Percentiles rank a stretch among this genome's conserved stretches.
phyloP scores from a whole-genome alignment of 2,888 invertebrate genomes.

The Thecocarcelia acutangulata region DNA sequence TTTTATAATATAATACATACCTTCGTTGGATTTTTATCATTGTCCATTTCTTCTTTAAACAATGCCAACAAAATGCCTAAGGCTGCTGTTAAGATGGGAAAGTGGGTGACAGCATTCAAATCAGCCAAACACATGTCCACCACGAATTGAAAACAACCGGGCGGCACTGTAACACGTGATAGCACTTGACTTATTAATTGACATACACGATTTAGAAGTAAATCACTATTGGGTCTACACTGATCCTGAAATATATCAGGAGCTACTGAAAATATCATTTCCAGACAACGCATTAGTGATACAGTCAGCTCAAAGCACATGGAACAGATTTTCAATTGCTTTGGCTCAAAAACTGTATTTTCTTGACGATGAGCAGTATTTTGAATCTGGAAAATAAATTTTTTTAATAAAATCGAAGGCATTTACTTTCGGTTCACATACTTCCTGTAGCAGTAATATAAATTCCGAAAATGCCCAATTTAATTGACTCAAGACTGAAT shows the following conservation, averaged over 20 bases:
- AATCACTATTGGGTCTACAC: slow-evolving; percentile 86
- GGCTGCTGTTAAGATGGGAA: slow-evolving; percentile 86
- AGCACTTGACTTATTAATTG: slow-evolving; percentile 90
- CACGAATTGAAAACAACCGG: slow-evolving; percentile 86
- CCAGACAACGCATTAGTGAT: slow-evolving; percentile 88
- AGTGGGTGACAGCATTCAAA: slow-evolving; percentile 86
- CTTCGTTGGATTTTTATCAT: slow-evolving; percentile 78
- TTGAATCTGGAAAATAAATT: slow-evolving; percentile 82
- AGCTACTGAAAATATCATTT: slow-evolving; percentile 88
- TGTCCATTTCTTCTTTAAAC: slow-evolving; percentile 82
- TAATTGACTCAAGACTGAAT: slow-evolving; percentile 90
- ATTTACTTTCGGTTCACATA: slow-evolving; percentile 72
- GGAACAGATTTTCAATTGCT: slow-evolving; percentile 90
- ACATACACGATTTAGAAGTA: slow-evolving; percentile 86
- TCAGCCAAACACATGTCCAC: slow-evolving; percentile 85
- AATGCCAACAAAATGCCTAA: slow-evolving; percentile 85
- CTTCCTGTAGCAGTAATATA: slow-evolving; percentile 91
- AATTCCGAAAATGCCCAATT: slow-evolving; percentile 96
- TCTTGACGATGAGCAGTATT: slow-evolving; percentile 83
- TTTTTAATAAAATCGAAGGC: too few species aligned
- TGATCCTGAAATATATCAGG: slow-evolving; percentile 86
- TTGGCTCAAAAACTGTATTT: slow-evolving; percentile 86
- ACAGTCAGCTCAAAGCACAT: slow-evolving; percentile 92
- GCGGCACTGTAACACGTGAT: slow-evolving; percentile 88
- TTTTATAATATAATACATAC: slow-evolving; percentile 68